Conservation (phyloP, 2,888 invertebrate genomes). For the Drosophila prostipennis region DNA sequence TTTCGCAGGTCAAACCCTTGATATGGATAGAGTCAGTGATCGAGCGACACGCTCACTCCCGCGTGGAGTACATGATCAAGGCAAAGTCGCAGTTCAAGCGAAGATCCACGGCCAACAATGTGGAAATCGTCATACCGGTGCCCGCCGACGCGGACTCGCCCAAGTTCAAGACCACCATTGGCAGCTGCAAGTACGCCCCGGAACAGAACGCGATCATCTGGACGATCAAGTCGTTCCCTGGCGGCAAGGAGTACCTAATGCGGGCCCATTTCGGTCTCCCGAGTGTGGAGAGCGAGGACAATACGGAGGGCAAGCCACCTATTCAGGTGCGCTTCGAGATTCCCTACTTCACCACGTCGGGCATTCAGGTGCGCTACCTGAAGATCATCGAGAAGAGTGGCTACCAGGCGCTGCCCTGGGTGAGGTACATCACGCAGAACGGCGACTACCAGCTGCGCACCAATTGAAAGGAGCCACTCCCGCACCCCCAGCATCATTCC, state of each 20-base stretch:
- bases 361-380: conserved; percentile 92
- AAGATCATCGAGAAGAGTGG: conserved; percentile 99
- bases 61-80: conserved; percentile 99
- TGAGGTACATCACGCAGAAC: conserved; percentile 99
- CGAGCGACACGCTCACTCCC: conserved; percentile 97
- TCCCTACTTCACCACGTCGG: conserved; percentile 99
- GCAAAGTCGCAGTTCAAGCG: conserved; percentile 99
- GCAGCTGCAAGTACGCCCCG: conserved; percentile 98
- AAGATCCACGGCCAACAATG: conserved; percentile 98
- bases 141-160: conserved; percentile 99
- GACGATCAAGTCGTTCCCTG: conserved; percentile 98
- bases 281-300: conserved; percentile 96
- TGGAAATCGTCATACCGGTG: conserved; percentile 98
- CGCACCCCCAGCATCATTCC: conserved; percentile 54
- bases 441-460: conserved; percentile 99
- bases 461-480: conserved; percentile 86
- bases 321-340: conserved; percentile 99
- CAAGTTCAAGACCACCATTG: conserved; percentile 98
- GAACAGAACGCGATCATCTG: conserved; percentile 98
- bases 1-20: conserved; percentile 90
- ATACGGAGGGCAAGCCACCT: conserved; percentile 96
- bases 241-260: conserved; percentile 99
- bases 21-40: conserved; percentile 99
- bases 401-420: conserved; percentile 99
- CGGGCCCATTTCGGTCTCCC: conserved; percentile 98